Conservation (phyloP, 92 coral and sea anemone species). For the Virgularia gustaviana region DNA sequence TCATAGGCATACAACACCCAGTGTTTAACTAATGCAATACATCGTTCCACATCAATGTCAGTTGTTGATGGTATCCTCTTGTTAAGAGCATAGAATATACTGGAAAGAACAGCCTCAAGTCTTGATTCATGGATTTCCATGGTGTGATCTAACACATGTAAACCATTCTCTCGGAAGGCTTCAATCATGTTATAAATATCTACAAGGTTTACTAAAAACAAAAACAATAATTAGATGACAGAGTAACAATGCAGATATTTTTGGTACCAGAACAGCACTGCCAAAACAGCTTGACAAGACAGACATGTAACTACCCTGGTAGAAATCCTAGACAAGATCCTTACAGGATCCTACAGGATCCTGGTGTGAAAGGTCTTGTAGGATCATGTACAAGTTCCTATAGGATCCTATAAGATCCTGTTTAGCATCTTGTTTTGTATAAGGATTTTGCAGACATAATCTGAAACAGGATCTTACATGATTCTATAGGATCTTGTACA, state of each 20-base stretch:
- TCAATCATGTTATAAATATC: conserved; percentile 98
- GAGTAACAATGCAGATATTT: neutral
- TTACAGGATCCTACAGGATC: too few species aligned
- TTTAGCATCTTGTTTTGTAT: too few species aligned
- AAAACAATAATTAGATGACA: too few species aligned
- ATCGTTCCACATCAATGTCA: conserved; percentile 87
- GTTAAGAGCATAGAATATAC: conserved; percentile 97
- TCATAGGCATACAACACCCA: conserved; percentile 98
- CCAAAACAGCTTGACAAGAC: neutral
- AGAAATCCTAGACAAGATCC: too few species aligned
- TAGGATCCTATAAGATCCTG: too few species aligned
- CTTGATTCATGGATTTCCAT: conserved; percentile 92
- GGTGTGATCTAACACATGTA: conserved; percentile 87
- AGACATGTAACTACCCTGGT: too few species aligned
- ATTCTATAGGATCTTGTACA: too few species aligned
- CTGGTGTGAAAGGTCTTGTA: too few species aligned
- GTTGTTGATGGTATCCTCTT: conserved; percentile 87
- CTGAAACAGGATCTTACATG: too few species aligned
- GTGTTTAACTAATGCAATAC: conserved; percentile 86
- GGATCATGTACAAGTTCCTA: too few species aligned
- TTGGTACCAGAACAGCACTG: neutral
- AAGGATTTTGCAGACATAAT: too few species aligned
- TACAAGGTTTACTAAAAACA: conserved; percentile 70
- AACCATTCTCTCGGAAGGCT: conserved; percentile 97
- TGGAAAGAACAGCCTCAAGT: conserved; percentile 95